Conservation (phyloP, 2,113 vertebrate genomes). For the Phalacrocorax carbo region DNA sequence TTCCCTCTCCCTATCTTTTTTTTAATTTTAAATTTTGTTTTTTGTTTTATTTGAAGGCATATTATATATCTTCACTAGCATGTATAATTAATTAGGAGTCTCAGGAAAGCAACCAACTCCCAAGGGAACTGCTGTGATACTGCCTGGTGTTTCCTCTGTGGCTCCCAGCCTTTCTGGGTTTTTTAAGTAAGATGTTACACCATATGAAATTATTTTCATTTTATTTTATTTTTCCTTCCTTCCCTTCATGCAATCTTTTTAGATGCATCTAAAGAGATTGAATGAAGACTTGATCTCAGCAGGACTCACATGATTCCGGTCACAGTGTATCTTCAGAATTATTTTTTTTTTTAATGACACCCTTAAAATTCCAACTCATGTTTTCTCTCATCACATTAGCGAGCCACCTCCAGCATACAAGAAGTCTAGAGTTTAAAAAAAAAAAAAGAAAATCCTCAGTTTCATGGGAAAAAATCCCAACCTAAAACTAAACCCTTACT, state of each 20-base stretch:
- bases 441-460: background rate
- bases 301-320: background rate
- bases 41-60: conserved; percentile 4
- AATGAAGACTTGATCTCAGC: background rate
- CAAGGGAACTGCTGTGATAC: conserved; percentile 18
- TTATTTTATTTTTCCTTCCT: background rate
- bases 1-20: background rate
- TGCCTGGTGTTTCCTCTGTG: conserved; percentile 1
- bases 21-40: background rate
- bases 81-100: conserved; percentile 57
- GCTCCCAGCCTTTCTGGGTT: background rate
- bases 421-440: background rate
- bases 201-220: background rate
- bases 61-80: conserved; percentile 7
- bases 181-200: background rate
- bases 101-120: conserved; percentile 41
- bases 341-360: background rate
- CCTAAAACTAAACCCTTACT: background rate
- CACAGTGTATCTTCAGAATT: background rate
- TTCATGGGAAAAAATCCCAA: background rate
- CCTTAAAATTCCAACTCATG: background rate
- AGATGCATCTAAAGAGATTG: background rate
- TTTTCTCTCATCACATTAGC: background rate
- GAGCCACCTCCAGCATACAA: background rate
- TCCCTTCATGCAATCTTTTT: background rate